Percentiles rank a stretch among this genome's conserved stretches.
Evolutionary conservation across 2,113 vertebrate genomes (phyloP).

Genomic region (Scomber japonicus): DNA sequence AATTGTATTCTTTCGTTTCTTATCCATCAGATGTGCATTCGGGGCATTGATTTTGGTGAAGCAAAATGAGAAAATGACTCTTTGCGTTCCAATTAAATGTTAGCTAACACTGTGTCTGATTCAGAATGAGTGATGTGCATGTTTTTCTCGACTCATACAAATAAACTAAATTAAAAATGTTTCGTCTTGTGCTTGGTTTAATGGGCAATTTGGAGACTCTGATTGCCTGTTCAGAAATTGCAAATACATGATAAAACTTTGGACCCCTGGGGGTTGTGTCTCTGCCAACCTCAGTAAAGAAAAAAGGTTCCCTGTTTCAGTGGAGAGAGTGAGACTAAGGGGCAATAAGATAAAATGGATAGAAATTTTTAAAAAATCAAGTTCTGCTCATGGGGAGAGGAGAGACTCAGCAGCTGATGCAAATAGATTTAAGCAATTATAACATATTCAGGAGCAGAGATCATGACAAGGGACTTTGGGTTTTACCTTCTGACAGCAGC

Average conservation of each 20-base stretch:
- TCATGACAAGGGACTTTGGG: slow-evolving; percentile 35
- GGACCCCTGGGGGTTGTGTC: slow-evolving; percentile 28
- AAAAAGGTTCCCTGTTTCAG: slow-evolving; percentile 63
- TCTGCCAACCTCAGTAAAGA: slow-evolving; percentile 66
- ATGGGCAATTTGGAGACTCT: slow-evolving; percentile 71
- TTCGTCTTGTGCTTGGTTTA: slow-evolving; percentile 62
- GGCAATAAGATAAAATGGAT: slow-evolving; percentile 58
- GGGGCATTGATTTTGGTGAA: slow-evolving; percentile 42
- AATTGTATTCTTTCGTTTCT: slow-evolving; percentile 26
- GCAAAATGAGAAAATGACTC: slow-evolving; percentile 30
- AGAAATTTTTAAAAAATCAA: slow-evolving; percentile 45
- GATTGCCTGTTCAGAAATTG: slow-evolving; percentile 72
- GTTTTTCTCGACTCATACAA: slow-evolving; percentile 49
- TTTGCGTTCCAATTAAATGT: slow-evolving; percentile 45
- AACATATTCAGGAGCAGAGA: slow-evolving; percentile 48
- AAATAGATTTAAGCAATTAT: slow-evolving; percentile 49
- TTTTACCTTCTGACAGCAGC: slow-evolving; percentile 34
- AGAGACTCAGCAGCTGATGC: slow-evolving; percentile 43
- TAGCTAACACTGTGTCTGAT: slow-evolving; percentile 39
- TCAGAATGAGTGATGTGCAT: slow-evolving; percentile 41
- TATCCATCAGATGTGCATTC: slow-evolving; percentile 28
- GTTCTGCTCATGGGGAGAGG: slow-evolving; percentile 39
- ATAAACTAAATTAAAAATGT: slow-evolving; percentile 66
- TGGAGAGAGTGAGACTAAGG: slow-evolving; percentile 48
- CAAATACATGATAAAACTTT: slow-evolving; percentile 66